Conservation (phyloP, 2,113 vertebrate species). For the Xyrauchen texanus region DNA sequence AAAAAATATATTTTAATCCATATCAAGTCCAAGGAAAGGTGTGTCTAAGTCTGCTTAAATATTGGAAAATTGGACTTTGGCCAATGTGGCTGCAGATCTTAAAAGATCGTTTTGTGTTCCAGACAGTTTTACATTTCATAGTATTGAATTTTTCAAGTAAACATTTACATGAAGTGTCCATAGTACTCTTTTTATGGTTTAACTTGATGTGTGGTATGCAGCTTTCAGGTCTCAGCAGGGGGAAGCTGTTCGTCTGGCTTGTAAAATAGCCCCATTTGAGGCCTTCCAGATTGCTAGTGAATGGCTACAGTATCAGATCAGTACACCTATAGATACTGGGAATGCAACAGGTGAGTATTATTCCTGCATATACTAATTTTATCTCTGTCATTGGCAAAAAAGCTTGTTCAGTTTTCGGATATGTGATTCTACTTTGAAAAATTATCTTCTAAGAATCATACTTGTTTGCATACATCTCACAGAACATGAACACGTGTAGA, state of each 20-base stretch:
- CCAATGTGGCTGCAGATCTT: too few species aligned
- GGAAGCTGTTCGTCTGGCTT: slow-evolving; percentile 84
- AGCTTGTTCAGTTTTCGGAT: neutral
- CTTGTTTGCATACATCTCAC: too few species aligned
- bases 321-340: slow-evolving; percentile 78
- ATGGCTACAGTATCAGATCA: slow-evolving; percentile 87
- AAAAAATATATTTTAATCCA: too few species aligned
- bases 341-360: slow-evolving; percentile 78
- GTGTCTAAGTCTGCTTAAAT: too few species aligned
- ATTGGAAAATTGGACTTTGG: too few species aligned
- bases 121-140: too few species aligned
- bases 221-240: slow-evolving; percentile 88
- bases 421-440: neutral
- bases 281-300: slow-evolving; percentile 90
- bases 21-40: too few species aligned
- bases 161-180: neutral
- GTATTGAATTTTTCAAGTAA: neutral
- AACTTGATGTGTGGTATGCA: neutral
- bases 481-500: too few species aligned
- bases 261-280: slow-evolving; percentile 85
- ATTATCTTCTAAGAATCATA: too few species aligned
- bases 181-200: neutral
- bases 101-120: too few species aligned
- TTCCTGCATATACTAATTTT: neutral
- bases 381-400: neutral